Evolutionary conservation across 2,888 invertebrate genomes (phyloP), one percentile per base, ranked within the genome.

Genomic region (Sarcophaga subvicina): DNA sequence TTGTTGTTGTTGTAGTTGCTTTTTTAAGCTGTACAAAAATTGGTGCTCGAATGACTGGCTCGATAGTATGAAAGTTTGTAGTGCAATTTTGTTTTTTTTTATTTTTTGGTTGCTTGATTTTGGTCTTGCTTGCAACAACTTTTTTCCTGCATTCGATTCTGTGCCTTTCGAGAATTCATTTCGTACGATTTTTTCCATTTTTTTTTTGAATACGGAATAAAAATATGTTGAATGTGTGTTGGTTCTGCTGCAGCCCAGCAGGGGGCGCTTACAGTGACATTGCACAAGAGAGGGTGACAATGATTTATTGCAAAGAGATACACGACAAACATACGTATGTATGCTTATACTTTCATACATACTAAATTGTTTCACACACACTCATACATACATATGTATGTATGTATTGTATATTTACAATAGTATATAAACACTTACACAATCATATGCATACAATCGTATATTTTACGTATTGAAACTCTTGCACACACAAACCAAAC

Each of bases 261-360:
- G 92, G 91, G 90, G 88, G 91, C 75, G 88, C 87, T 91, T 90
- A 88, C 90, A 91, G 90, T 91, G 91, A 92, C 92, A 91, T 91
- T 91, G 91, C 91, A 90, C 90, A 87, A 90, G 89, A 90, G 91
- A 91, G 92, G 91, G 91, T 92, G 92, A 92, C 92, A 92, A 92
- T 92, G 92, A 92, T 92, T 92, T 92, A 92, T 92, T 90, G 90
- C 91, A 89, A 90, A 89, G 90, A 92, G 91, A 92, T 92, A 92
- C 89, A 90, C 91, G 91, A 91, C 91, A 84, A 70, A 77, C 79
- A 66, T 54, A 80, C 76, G 20, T 63, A 76, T 59, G 10, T n/a
- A 10, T 78, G 22, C 49, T 14, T 66, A 20, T 69, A 27, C 27
- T n/a, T 76, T 47, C 37, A 66, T 71, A 70, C 66, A 37, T 37